Evolutionary conservation across 2,113 vertebrate genomes (phyloP), one percentile per base, ranked within the genome.

Genomic region (Willisornis vidua): DNA sequence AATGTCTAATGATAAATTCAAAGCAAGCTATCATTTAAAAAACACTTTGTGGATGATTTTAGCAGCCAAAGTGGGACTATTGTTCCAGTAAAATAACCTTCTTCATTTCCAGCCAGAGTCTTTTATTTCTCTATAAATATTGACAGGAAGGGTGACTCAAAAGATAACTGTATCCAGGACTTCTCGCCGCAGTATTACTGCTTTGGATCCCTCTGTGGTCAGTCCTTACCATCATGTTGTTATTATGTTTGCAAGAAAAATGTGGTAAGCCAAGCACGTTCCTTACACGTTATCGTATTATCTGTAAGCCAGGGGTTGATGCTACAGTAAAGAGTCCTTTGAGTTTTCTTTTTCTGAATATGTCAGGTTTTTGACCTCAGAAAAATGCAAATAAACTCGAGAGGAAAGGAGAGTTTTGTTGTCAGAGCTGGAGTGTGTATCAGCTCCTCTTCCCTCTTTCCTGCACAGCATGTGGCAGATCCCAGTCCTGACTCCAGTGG

Each of bases 61-160:
- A 94, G 80, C 61, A 82, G 86, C 86, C 86, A 93, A 82, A 97
- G 84, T 54, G 41, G 68, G 46, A 68, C 88, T 46, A 46, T 63
- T 14, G 0, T 96, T 96, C 81, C 95, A 94, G 86, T 82, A 95
- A 97, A 92, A 92, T 29, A 86, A 70, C 54, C 29, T 72, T 57
- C 76, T 84, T 72, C 37, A 68, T 75, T 94, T 92, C 92, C 86
- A 96, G 88, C 70, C 77, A 92, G 37, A 81, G 62, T 28, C 51
- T 94, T 93, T 94, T 94, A 94, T 94, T 95, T 68, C 70, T 94
- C 54, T 91, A 39, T 89, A 94, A 96, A 95, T 96, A 93, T 92
- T 96, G 93, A 87, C 92, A 96, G 94, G 92, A 96, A 96, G 88
- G 66, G 70, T 96, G 95, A 94, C 92, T 96, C 93, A 96, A 93